phyloP scores from a whole-genome alignment of 2,113 vertebrate species.

The Dendrocopos noguchii region DNA sequence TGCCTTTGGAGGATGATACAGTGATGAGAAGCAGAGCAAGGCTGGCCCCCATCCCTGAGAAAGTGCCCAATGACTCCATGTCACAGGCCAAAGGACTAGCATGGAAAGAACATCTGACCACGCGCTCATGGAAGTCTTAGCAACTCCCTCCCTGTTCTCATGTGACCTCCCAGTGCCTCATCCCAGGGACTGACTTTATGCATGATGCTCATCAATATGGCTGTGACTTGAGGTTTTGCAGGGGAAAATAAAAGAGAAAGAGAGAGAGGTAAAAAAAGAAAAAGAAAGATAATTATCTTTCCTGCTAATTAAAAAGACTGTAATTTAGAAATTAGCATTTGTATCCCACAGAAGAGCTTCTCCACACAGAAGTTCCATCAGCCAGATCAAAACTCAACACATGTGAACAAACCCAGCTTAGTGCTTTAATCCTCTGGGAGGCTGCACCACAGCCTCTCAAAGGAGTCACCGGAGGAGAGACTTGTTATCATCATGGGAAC shows the following conservation, averaged over 20 bases:
- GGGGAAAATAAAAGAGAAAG: too few relatives aligned
- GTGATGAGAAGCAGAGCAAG: not conserved
- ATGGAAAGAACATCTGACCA: rapidly evolving
- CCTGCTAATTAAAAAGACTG: not conserved
- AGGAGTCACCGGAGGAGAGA: not conserved
- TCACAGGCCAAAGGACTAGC: rapidly evolving
- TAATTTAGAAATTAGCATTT: not conserved
- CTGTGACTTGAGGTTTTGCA: not conserved
- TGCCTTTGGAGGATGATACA: rapidly evolving
- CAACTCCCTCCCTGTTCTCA: not conserved
- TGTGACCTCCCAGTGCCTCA: rapidly evolving
- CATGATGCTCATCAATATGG: rapidly evolving
- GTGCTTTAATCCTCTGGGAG: not conserved
- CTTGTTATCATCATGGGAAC: not conserved
- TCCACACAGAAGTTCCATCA: not conserved
- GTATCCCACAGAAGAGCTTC: not conserved
- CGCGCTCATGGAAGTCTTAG: rapidly evolving
- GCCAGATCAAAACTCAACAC: not conserved
- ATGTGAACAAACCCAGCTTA: not conserved
- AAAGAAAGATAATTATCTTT: not conserved
- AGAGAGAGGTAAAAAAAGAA: too few relatives aligned
- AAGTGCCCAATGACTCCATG: too few relatives aligned
- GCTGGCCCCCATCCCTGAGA: not conserved
- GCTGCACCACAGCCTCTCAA: not conserved
- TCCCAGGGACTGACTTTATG: not conserved